Evolutionary conservation across 2,797 vertebrate genomes (phyloP), one percentile per base, ranked within the genome.

Genomic region (Hydrocynus forskahlii): DNA sequence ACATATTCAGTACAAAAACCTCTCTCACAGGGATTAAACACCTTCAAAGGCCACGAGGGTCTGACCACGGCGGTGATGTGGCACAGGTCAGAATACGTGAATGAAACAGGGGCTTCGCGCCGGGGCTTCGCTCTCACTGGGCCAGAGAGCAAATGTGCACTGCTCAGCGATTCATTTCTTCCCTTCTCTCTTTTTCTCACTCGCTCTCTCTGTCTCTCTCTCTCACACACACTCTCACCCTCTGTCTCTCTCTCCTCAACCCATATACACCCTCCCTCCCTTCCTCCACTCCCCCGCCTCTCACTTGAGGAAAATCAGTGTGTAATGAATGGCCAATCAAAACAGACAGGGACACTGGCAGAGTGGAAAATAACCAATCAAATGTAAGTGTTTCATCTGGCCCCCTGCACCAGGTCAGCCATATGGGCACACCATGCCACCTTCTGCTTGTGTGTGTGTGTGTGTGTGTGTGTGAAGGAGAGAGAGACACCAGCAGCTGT

Each of bases 241-340:
- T 7, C 43, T 43, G 43, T 43, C 13, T 59, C 91, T 92, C 48
- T 54, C 87, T 90, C 81, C 81, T 8, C 14, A 21, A 84, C 86
- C 89, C 86, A 88, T 85, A 86, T 92, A 89, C 86, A 88, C 21
- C 21, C 21, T n/a, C 70, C 60, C 63, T 50, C 67, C 35, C 63
- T 50, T 62, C 35, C 17, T 64, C 57, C 64, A 43, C 73, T 75
- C 67, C 70, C 45, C 60, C 54, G 75, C 17, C 54, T 82, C 81
- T 83, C 89, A 91, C 90, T 88, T 85, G 90, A 83, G 91, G 89
- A 89, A 90, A 90, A 92, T 84, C 79, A 90, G 88, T 93, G 90
- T 87, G 88, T 93, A 93, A 93, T 92, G 89, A 94, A 91, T 87
- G 89, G 88, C 89, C 91, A 94, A 93, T 94, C 91, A 93, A 92